These are phyloP conservation scores for Alloscopus bannaensis DNA, from an alignment of 2,888 invertebrate species.

Conservation along the genomic window DNA sequence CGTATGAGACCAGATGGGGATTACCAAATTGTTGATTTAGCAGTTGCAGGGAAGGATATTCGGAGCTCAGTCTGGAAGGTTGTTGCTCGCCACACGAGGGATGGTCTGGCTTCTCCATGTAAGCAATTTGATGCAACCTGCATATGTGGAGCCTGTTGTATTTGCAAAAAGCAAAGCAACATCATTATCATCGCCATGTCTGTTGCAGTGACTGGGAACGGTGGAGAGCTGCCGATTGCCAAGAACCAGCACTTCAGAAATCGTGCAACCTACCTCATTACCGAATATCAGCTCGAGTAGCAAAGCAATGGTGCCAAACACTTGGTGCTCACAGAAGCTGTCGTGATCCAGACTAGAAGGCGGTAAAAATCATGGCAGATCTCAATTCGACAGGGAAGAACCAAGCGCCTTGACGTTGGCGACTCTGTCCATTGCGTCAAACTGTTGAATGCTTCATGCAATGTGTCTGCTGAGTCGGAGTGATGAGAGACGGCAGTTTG, in stretches of 20 bases:
- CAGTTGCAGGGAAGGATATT: constrained; percentile 1
- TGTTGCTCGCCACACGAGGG: not conserved
- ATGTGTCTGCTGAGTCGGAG: no score
- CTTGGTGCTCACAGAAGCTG: constrained; percentile 64
- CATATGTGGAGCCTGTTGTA: constrained; percentile 55
- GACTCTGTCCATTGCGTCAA: constrained; percentile 52
- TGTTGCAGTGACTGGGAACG: constrained; percentile 23
- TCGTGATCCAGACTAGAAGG: constrained; percentile 46
- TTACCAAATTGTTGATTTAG: constrained; percentile 57
- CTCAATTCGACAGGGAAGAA: constrained; percentile 48
- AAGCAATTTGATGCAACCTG: constrained; percentile 46
- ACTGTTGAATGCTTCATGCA: constrained; percentile 47
- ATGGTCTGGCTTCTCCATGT: not conserved
- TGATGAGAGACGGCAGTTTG: no score
- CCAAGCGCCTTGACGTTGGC: constrained; percentile 50
- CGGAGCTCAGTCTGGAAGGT: constrained; percentile 20
- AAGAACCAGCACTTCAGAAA: constrained; percentile 35
- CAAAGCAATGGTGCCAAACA: constrained; percentile 56
- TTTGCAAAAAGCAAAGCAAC: constrained; percentile 62
- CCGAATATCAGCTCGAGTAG: constrained; percentile 55
- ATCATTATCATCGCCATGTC: constrained; percentile 49
- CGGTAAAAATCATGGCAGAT: constrained; percentile 50
- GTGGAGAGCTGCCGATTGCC: constrained; percentile 38
- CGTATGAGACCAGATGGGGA: constrained; percentile 51
- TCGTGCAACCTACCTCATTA: constrained; percentile 47